Conservation (phyloP, 2,888 invertebrate genomes). For the Linyphia triangularis region DNA sequence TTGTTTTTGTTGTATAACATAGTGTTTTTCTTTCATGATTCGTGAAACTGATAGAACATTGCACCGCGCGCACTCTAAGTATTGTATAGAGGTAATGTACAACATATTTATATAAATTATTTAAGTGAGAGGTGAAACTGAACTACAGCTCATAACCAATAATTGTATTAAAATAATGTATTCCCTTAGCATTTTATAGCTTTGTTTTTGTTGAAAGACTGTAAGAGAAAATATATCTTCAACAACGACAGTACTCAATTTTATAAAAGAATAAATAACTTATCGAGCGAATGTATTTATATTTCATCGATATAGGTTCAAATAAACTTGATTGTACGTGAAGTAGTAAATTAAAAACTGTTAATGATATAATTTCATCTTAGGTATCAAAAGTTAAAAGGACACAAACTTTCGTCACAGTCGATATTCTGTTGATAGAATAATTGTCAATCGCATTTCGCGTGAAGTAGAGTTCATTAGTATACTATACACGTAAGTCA, state of each 20-base stretch:
- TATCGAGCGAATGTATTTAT: not conserved
- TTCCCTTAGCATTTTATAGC: not conserved
- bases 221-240: not conserved
- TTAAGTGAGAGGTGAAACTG: not conserved
- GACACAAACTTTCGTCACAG: not conserved
- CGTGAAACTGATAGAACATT: slow-evolving; percentile 28
- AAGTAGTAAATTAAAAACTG: not conserved
- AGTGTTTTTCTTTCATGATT: slow-evolving; percentile 45
- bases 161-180: not conserved
- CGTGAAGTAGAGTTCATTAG: not conserved
- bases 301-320: not conserved
- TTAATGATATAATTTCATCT: not conserved
- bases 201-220: not conserved
- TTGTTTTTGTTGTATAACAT: slow-evolving; percentile 17
- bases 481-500: not conserved
- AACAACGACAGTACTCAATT: not conserved
- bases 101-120: not conserved
- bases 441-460: slow-evolving; percentile 3
- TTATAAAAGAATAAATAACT: not conserved
- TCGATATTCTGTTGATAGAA: not conserved
- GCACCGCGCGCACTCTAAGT: slow-evolving; percentile 25
- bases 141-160: not conserved
- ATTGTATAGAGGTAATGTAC: not conserved
- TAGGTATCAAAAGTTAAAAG: not conserved
- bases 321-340: not conserved